Conservation (phyloP, 1,140 invertebrate genomes). For the Heterodera schachtii region DNA sequence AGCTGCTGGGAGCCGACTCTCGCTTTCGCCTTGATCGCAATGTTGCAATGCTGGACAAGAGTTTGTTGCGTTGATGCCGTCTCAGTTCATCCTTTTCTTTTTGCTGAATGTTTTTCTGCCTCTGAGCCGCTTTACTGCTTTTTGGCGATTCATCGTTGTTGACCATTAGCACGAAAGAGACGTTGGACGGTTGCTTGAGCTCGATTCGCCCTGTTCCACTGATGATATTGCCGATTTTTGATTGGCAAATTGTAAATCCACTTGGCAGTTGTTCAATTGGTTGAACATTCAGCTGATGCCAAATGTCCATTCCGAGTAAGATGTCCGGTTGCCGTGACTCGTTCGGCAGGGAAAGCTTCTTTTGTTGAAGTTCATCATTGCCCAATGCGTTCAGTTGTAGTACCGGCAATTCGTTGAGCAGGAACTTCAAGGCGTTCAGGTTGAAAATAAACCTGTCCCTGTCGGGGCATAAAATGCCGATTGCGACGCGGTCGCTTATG, state of each 20-base stretch:
- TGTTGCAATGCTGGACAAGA: too few species aligned
- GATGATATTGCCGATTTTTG: neutral
- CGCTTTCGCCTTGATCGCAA: too few species aligned
- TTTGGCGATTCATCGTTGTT: too few species aligned
- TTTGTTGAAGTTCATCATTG: neutral
- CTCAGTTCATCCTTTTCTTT: too few species aligned
- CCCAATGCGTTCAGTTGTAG: neutral
- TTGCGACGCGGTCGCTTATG: neutral
- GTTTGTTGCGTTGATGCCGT: too few species aligned
- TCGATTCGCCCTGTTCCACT: neutral
- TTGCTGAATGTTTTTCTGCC: too few species aligned
- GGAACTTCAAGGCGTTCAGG: neutral
- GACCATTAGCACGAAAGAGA: too few species aligned
- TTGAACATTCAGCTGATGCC: neutral
- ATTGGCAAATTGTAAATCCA: neutral
- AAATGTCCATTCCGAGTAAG: neutral
- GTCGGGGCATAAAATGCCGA: neutral
- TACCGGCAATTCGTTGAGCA: conserved; percentile 1
- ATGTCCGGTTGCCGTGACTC: neutral
- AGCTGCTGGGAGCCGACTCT: too few species aligned
- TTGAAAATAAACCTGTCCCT: neutral
- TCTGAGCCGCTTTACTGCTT: neutral
- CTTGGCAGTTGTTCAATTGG: neutral
- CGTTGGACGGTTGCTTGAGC: too few species aligned
- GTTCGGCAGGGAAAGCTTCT: neutral